These are phyloP conservation scores for Phortica variegata DNA, from an alignment of 1,140 invertebrate genomes.

Conservation along the genomic window DNA sequence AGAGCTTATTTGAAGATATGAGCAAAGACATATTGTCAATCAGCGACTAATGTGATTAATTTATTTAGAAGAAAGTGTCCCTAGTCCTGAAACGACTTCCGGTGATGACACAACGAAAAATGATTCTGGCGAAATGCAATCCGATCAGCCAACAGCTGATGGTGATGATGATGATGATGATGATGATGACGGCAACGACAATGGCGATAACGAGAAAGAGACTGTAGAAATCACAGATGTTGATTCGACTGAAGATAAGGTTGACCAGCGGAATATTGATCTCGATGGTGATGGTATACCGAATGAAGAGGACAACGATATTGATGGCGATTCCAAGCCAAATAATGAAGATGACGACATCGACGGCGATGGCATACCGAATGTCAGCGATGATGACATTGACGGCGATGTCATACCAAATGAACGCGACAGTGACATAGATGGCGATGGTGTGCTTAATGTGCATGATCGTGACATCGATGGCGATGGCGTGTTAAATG, in stretches of 20 bases:
- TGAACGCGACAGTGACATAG: conserved; percentile 13
- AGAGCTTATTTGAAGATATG: no score
- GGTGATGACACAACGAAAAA: conserved; percentile 53
- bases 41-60: background rate
- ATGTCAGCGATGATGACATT: conserved; percentile 15
- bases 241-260: conserved; percentile 54
- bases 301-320: conserved; percentile 32
- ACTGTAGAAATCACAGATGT: conserved; percentile 54
- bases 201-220: conserved; percentile 46
- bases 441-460: conserved; percentile 16
- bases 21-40: no score
- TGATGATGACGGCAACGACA: conserved; percentile 49
- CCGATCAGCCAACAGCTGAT: conserved; percentile 43
- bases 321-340: conserved; percentile 28
- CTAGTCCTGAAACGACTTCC: conserved; percentile 59
- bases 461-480: conserved; percentile 22
- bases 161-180: conserved; percentile 29
- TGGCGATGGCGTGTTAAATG: conserved; percentile 38
- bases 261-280: conserved; percentile 56
- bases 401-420: conserved; percentile 22
- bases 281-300: conserved; percentile 43
- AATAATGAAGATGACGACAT: conserved; percentile 24
- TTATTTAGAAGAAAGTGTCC: conserved; percentile 15
- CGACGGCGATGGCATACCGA: conserved; percentile 13
- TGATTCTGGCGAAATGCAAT: conserved; percentile 57